Evolutionary conservation across 1,140 invertebrate species (phyloP).

Genomic region (Heterodera schachtii): DNA sequence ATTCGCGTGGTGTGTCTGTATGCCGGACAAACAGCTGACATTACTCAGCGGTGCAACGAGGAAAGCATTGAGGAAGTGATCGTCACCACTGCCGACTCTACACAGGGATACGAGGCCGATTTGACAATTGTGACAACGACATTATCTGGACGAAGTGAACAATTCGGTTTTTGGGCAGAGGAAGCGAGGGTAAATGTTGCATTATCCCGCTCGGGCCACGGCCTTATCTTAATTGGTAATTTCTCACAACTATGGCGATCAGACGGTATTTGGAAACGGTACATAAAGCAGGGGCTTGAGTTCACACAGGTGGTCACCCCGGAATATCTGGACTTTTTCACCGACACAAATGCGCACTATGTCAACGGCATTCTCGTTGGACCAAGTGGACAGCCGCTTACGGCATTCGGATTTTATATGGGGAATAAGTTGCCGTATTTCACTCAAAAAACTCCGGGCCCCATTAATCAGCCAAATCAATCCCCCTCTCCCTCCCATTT

Average conservation of each 20-base stretch:
- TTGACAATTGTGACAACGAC: neutral
- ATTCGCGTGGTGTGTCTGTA: constrained; percentile 1
- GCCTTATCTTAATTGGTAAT: neutral
- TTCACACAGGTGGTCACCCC: no score
- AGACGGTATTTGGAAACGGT: no score
- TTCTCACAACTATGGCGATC: neutral
- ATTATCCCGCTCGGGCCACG: neutral
- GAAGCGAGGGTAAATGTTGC: constrained; percentile 10
- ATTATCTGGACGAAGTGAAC: neutral
- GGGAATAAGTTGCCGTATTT: no score
- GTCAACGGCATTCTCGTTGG: no score
- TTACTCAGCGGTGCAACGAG: neutral
- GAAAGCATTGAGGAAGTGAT: neutral
- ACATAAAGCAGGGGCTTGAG: no score
- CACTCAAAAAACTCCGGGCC: no score
- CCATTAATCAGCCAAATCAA: no score
- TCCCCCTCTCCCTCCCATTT: no score
- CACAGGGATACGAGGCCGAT: neutral
- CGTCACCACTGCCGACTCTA: neutral
- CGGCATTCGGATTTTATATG: no score
- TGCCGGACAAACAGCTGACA: neutral
- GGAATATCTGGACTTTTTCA: no score
- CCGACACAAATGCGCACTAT: no score
- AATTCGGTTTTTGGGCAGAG: neutral
- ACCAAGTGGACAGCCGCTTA: no score